These are phyloP conservation scores for Calonectris borealis DNA, from an alignment of 2,113 vertebrate species.

Conservation along the genomic window DNA sequence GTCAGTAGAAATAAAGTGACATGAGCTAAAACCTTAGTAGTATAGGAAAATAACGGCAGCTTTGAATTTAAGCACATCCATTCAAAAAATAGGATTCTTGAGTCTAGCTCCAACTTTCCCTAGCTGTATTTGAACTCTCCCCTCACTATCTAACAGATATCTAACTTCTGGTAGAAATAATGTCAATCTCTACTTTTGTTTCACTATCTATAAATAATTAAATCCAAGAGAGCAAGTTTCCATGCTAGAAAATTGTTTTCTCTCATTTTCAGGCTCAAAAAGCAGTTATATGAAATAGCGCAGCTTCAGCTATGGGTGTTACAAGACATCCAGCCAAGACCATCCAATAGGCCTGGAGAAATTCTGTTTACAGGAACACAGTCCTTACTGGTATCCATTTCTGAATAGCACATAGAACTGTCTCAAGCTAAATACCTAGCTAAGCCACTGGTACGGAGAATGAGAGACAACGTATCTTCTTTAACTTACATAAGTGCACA, in stretches of 20 bases:
- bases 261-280: background rate
- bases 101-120: background rate
- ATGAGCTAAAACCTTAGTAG: background rate
- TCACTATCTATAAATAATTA: background rate
- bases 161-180: background rate
- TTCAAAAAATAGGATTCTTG: background rate
- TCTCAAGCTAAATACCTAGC: background rate
- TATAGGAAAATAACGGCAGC: background rate
- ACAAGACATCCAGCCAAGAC: background rate
- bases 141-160: background rate
- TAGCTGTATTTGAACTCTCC: background rate
- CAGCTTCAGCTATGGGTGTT: background rate
- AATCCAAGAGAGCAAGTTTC: background rate
- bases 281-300: background rate
- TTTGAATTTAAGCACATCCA: background rate
- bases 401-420: background rate
- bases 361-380: background rate
- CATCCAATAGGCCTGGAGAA: background rate
- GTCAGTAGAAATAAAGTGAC: background rate
- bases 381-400: background rate
- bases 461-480: background rate
- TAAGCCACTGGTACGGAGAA: background rate
- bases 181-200: background rate
- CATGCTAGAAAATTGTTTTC: background rate
- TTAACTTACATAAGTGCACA: rapidly evolving